Evolutionary conservation across 1,140 invertebrate genomes (phyloP).

Genomic region (Hypsibius dujardini): DNA sequence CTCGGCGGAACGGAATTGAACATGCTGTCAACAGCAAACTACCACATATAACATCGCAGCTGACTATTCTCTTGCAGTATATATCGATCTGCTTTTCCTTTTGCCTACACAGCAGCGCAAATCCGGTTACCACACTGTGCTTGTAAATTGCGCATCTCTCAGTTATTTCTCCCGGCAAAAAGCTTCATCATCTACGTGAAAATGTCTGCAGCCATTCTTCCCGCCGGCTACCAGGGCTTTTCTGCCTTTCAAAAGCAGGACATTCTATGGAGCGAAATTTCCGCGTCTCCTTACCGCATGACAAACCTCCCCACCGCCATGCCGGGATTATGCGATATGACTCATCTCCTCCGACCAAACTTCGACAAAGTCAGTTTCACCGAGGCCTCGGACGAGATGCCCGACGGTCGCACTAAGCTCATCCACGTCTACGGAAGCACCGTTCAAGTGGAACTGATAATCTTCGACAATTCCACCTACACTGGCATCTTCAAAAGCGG

Average conservation of each 20-base stretch:
- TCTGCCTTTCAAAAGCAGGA: background rate
- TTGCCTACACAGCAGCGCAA: too few species aligned
- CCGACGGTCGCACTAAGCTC: background rate
- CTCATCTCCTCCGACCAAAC: background rate
- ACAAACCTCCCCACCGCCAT: background rate
- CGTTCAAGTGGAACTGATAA: background rate
- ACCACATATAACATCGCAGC: too few species aligned
- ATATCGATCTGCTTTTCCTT: too few species aligned
- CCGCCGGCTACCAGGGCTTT: constrained; percentile 1
- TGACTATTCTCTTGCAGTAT: too few species aligned
- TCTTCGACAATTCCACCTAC: background rate
- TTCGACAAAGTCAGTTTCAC: background rate
- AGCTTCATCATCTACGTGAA: too few species aligned
- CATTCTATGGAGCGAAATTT: background rate
- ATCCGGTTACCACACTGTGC: too few species aligned
- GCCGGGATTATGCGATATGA: background rate
- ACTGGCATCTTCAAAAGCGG: background rate
- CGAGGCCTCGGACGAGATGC: background rate
- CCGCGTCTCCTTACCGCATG: background rate
- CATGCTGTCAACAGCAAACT: too few species aligned
- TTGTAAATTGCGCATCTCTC: too few species aligned
- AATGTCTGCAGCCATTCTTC: background rate
- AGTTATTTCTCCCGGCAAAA: too few species aligned
- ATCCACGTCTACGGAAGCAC: background rate
- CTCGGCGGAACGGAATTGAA: too few species aligned